A percentile compares a stretch with the other conserved stretches of the same genome.
Evolutionary conservation across 2,113 vertebrate genomes (phyloP).

Genomic region (Cavia porcellus): DNA sequence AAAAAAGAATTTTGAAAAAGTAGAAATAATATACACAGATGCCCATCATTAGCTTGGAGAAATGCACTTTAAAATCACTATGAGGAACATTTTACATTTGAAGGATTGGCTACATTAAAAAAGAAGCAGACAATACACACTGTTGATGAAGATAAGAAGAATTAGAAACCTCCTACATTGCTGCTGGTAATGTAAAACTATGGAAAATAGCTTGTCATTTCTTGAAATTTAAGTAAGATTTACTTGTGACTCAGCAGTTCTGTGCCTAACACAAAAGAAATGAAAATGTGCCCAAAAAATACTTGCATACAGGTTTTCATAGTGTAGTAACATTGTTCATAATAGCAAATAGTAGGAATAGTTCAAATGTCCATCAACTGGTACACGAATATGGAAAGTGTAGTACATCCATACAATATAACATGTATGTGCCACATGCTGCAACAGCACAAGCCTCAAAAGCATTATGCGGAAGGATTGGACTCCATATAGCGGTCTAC

Average conservation of each 20-base stretch:
- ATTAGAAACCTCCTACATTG: not conserved
- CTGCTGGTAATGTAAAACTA: not conserved
- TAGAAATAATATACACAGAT: not conserved
- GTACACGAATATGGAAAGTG: not conserved
- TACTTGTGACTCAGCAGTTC: not conserved
- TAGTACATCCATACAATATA: not conserved
- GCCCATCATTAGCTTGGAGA: not conserved
- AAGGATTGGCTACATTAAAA: not conserved
- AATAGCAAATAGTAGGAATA: not conserved
- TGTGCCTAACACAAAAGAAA: not conserved
- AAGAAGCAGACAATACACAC: not conserved
- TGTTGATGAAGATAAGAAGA: not conserved
- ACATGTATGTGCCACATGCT: not conserved
- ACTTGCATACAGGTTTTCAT: not conserved
- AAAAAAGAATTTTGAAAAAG: not conserved
- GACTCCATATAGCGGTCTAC: not conserved
- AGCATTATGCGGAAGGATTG: not conserved
- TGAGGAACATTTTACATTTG: not conserved
- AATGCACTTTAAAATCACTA: conserved; percentile 38
- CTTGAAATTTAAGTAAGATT: conserved; percentile 31
- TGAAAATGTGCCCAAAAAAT: not conserved
- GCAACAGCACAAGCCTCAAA: not conserved
- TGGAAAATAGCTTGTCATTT: not conserved
- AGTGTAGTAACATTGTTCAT: not conserved
- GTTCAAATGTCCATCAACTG: not conserved